Percentiles rank a stretch among this genome's conserved stretches.
Evolutionary conservation across 2,797 vertebrate genomes (phyloP).

Genomic region (Notolepis coatsorum): DNA sequence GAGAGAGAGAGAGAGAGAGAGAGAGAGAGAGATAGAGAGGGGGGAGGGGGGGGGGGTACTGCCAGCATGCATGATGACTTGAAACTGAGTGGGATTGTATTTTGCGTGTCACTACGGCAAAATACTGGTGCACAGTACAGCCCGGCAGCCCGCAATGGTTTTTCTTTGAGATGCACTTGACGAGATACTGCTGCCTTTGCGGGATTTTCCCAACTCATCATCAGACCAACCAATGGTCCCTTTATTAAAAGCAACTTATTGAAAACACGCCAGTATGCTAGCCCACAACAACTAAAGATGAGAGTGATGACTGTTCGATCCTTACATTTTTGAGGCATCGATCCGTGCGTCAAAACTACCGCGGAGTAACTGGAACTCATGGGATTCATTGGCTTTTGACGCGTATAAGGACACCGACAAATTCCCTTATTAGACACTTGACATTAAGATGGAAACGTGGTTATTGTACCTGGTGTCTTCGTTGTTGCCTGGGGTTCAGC

Average conservation of each 20-base stretch:
- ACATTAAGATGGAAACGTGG: constrained; percentile 49
- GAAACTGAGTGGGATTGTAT: constrained; percentile 56
- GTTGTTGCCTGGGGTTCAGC: constrained; percentile 27
- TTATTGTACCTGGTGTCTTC: constrained; percentile 53
- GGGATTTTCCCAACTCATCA: constrained; percentile 7
- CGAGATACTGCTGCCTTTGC: constrained; percentile 15
- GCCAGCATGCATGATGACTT: constrained; percentile 32
- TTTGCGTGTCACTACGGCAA: constrained; percentile 13
- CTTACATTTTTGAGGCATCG: neutral
- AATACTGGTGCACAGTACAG: neutral
- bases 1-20: neutral
- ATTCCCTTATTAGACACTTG: too few species aligned
- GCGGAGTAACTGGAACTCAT: constrained; percentile 12
- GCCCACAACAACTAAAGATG: constrained; percentile 7
- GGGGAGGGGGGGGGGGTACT: neutral
- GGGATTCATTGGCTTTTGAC: constrained; percentile 3
- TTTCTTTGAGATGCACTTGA: constrained; percentile 51
- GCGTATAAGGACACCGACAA: too few species aligned
- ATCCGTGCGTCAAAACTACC: neutral
- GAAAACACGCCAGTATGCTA: neutral
- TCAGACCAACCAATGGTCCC: constrained; percentile 28
- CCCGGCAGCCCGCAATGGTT: neutral
- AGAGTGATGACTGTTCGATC: neutral
- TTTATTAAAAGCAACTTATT: neutral
- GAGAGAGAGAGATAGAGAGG: constrained; percentile 10